phyloP scores from a whole-genome alignment of 2,113 vertebrate genomes.

The Scomber japonicus region DNA sequence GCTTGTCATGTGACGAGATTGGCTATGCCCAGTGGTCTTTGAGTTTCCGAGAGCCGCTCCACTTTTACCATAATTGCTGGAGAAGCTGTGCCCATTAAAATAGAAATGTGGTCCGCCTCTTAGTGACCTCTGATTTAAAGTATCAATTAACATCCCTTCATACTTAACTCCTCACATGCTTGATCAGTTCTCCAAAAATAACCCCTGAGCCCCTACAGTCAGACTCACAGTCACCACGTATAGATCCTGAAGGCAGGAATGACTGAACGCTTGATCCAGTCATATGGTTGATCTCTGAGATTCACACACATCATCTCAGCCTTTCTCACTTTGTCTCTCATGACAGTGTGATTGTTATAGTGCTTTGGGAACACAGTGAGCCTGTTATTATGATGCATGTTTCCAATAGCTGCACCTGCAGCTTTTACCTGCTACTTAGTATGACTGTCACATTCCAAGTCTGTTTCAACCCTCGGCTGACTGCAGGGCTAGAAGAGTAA shows the following conservation, averaged over 20 bases:
- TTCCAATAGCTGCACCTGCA: slow-evolving; percentile 51
- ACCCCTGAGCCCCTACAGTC: neutral
- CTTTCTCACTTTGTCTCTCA: slow-evolving; percentile 25
- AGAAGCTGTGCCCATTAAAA: too few relatives aligned
- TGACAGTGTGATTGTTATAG: slow-evolving; percentile 39
- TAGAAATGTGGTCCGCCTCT: too few relatives aligned
- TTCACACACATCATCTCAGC: neutral
- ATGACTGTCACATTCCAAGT: slow-evolving; percentile 56
- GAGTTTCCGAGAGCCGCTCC: too few relatives aligned
- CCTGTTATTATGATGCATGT: slow-evolving; percentile 50
- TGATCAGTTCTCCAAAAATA: slow-evolving; percentile 2
- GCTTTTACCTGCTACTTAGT: slow-evolving; percentile 66
- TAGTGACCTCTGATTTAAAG: too few relatives aligned
- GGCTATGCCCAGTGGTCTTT: too few relatives aligned
- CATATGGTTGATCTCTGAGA: neutral
- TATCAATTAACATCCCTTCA: neutral
- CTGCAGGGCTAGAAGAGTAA: slow-evolving; percentile 35
- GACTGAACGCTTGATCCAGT: slow-evolving; percentile 11
- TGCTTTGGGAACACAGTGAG: slow-evolving; percentile 27
- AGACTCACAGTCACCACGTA: neutral
- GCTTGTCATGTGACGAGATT: too few relatives aligned
- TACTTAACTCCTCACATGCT: slow-evolving; percentile 7
- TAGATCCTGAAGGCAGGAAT: neutral
- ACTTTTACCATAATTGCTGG: too few relatives aligned
- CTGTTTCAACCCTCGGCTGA: slow-evolving; percentile 31